Evolutionary conservation across 2,113 vertebrate species (phyloP), one percentile per base, ranked within the genome.

Genomic region (Cyphomyrus discorhynchus): DNA sequence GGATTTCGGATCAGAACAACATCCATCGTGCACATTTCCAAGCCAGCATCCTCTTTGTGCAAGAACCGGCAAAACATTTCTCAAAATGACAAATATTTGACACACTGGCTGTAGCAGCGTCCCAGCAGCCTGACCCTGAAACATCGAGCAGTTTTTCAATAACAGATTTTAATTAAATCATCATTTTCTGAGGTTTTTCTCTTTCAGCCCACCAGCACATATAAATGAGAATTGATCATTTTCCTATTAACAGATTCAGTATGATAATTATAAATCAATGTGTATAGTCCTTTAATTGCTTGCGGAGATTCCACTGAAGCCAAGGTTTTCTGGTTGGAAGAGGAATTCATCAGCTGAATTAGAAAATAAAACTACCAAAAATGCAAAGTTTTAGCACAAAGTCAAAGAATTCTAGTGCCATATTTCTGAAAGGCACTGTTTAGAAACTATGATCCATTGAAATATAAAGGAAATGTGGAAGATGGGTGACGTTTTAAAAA

Each of bases 321-420:
- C 31, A 17, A 27, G 39, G 8, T 84, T 45, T 50, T 17, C n/a
- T 35, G n/a, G 5, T 5, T 87, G 53, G 35, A 17, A 46, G 2
- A 39, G 5, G 19, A 58, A 45, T 88, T 35, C 52, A 46, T 66
- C 39, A 66, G 39, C 39, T 88, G 66, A 58, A 88, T 66, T 45
- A 8, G 52, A n/a, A 88, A 45, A 88, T 11, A 66, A 88, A 88
- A 35, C 35, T 9, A 39, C 53, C 46, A 49, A 45, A 88, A 84
- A 58, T 47, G 50, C 89, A 27, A 39, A n/a, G 19, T 27, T 85
- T 66, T 62, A 89, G n/a, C 62, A 70, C 89, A 82, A 90, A 85
- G 89, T 87, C 66, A 46, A 66, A 21, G 17, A 47, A 39, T 46
- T 56, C 49, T 46, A 21, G 47, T 10, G 46, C 66, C 31, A 53